A percentile compares a stretch with the other conserved stretches of the same genome.
Conservation (phyloP, 2,888 invertebrate genomes). For the Sympetrum striolatum region DNA sequence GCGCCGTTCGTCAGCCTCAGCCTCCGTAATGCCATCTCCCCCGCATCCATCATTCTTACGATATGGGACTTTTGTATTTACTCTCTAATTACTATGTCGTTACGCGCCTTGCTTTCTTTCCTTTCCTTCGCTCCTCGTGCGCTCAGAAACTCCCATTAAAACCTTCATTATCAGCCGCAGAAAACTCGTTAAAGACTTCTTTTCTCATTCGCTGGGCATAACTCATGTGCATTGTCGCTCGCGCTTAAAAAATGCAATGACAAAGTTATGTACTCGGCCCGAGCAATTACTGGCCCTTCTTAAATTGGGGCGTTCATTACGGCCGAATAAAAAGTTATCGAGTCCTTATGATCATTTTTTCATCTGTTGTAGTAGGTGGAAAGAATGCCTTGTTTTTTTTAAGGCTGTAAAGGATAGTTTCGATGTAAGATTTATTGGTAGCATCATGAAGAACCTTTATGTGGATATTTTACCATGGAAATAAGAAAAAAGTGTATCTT, state of each 20-base stretch:
- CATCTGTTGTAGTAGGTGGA: too few species aligned
- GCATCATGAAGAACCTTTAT: too few species aligned
- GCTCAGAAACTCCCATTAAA: background rate
- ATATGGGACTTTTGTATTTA: background rate
- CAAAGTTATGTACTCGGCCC: background rate
- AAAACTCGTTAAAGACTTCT: conserved; percentile 1
- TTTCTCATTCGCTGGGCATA: background rate
- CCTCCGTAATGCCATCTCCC: background rate
- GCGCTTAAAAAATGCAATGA: background rate
- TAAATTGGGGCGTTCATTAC: background rate
- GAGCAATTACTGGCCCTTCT: background rate
- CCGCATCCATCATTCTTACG: background rate
- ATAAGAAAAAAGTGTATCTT: too few species aligned
- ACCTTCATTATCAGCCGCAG: conserved; percentile 3
- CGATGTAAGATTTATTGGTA: too few species aligned
- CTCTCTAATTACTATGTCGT: background rate
- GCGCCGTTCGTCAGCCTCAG: background rate
- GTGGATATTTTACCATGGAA: too few species aligned
- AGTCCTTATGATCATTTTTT: too few species aligned
- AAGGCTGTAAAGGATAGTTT: too few species aligned
- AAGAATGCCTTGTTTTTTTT: too few species aligned
- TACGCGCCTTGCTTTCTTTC: background rate
- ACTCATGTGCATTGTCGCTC: background rate
- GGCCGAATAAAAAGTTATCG: too few species aligned
- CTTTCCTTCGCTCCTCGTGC: background rate